Evolutionary conservation across 2,797 vertebrate species (phyloP).

Genomic region (Muscicapa striata): DNA sequence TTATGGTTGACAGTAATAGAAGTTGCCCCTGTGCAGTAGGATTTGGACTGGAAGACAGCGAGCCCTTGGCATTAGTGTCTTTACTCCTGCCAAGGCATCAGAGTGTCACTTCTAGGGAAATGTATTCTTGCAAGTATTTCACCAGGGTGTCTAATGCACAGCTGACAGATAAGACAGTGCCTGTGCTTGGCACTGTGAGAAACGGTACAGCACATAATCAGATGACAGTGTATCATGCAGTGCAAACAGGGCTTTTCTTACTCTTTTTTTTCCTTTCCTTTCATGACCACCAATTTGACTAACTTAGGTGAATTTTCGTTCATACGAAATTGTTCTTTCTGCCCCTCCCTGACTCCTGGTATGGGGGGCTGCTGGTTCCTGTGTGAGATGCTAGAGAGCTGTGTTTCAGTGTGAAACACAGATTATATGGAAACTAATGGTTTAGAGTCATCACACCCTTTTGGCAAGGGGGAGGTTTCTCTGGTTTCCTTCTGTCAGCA

Average conservation of each 20-base stretch:
- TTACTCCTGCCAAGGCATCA: neutral
- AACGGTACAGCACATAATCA: accelerated
- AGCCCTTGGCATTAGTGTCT: neutral
- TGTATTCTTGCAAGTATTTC: neutral
- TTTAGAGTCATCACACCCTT: neutral
- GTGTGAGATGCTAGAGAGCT: neutral
- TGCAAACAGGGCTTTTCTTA: neutral
- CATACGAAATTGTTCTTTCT: neutral
- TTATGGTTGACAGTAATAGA: neutral
- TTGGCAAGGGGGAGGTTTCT: neutral
- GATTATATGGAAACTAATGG: neutral
- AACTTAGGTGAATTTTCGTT: neutral
- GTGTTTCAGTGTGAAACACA: neutral
- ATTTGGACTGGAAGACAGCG: neutral
- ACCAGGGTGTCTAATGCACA: neutral
- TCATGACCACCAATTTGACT: neutral
- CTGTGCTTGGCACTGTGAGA: neutral
- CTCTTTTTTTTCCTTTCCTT: neutral
- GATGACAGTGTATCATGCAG: neutral
- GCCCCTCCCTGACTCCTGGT: neutral
- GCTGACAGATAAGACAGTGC: neutral
- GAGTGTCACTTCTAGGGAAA: neutral
- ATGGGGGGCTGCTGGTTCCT: neutral
- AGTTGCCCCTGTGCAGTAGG: neutral
- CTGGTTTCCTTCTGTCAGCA: neutral